Conservation (phyloP, 2,113 vertebrate genomes). For the Equus quagga region DNA sequence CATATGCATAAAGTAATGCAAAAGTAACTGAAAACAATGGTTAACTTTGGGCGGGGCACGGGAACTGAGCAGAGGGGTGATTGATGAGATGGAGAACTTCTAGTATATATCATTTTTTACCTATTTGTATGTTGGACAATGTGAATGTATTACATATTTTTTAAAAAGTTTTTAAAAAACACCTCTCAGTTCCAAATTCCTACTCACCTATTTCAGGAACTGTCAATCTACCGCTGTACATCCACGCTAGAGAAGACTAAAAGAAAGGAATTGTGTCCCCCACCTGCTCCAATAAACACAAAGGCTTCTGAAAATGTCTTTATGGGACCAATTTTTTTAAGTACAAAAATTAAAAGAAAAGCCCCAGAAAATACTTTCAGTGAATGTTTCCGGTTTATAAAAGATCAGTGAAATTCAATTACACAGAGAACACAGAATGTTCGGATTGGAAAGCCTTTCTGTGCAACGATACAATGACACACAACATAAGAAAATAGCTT, state of each 20-base stretch:
- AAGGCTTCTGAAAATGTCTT: constrained; percentile 78
- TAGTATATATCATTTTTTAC: not conserved
- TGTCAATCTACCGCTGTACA: constrained; percentile 41
- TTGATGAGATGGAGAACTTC: not conserved
- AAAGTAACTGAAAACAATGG: not conserved
- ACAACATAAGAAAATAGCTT: constrained; percentile 80
- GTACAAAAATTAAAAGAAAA: constrained; percentile 74
- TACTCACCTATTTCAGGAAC: constrained; percentile 57
- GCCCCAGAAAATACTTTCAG: constrained; percentile 67
- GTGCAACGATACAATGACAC: constrained; percentile 78
- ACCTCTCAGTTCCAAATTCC: not conserved
- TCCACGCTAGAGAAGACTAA: not conserved
- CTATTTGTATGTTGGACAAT: not conserved
- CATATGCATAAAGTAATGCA: not conserved
- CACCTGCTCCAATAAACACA: constrained; percentile 66
- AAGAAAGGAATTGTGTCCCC: constrained; percentile 65
- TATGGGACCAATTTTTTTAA: constrained; percentile 64
- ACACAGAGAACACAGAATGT: constrained; percentile 75
- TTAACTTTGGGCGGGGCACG: not conserved
- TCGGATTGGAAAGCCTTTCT: constrained; percentile 75
- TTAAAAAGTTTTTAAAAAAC: not conserved
- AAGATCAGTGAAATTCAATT: constrained; percentile 81
- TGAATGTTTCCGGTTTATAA: constrained; percentile 81
- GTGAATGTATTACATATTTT: not conserved
- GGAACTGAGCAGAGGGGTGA: not conserved